A percentile compares a stretch with the other conserved stretches of the same genome.
phyloP scores from a whole-genome alignment of 2,888 invertebrate species.

The Drosophila cyrtoloma region DNA sequence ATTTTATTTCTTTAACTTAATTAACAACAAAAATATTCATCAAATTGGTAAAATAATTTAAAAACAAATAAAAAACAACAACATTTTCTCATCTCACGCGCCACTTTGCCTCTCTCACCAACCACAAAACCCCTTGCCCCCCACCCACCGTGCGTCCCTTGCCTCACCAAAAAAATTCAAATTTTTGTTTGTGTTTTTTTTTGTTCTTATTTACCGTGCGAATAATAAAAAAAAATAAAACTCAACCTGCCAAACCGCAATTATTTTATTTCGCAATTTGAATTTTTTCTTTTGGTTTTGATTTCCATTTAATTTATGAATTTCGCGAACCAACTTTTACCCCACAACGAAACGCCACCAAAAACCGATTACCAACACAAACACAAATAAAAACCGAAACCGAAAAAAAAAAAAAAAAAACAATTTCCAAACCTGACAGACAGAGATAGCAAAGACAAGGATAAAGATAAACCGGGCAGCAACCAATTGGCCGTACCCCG shows the following conservation, averaged over 20 bases:
- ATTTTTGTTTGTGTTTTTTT: slow-evolving; percentile 28
- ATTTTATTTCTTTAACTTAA: slow-evolving; percentile 19
- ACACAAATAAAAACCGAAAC: slow-evolving; percentile 15
- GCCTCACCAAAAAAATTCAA: slow-evolving; percentile 12
- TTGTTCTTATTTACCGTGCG: slow-evolving; percentile 18
- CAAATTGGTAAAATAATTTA: slow-evolving; percentile 34
- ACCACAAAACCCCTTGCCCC: slow-evolving; percentile 1
- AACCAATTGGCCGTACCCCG: slow-evolving; percentile 93
- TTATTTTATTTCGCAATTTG: slow-evolving; percentile 37
- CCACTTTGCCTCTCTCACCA: slow-evolving; percentile 16
- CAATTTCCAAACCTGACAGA: slow-evolving; percentile 86
- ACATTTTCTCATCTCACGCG: slow-evolving; percentile 67
- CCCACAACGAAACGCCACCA: slow-evolving; percentile 4
- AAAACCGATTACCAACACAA: slow-evolving; percentile 12
- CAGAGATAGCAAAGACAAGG: slow-evolving; percentile 92
- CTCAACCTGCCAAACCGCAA: slow-evolving; percentile 5
- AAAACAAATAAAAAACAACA: slow-evolving; percentile 52
- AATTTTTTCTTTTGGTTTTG: slow-evolving; percentile 31
- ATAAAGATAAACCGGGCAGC: slow-evolving; percentile 91
- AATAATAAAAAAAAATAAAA: not conserved
- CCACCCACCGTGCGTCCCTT: not conserved
- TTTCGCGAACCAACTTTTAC: slow-evolving; percentile 29
- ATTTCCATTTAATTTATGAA: slow-evolving; percentile 23
- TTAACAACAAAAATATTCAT: slow-evolving; percentile 31
- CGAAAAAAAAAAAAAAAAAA: slow-evolving; percentile 10